Base-by-base conservation (phyloP, 2,113 vertebrate genomes). In the Callorhinus ursinus region DNA sequence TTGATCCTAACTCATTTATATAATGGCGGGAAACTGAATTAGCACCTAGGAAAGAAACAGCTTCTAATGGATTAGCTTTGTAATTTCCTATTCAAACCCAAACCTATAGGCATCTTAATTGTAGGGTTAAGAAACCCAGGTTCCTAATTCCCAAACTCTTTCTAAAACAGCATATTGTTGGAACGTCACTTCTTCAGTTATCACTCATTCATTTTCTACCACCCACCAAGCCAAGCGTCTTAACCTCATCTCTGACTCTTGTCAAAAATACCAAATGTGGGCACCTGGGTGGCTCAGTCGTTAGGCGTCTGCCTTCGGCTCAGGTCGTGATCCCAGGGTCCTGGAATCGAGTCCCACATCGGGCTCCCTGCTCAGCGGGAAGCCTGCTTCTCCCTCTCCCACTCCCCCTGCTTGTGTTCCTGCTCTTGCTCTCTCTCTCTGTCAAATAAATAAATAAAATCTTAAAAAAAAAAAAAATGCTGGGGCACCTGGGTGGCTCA, bases 1-100 rank as follows among this genome's bases (percentile, higher is more conserved):
- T 46, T 39, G 86, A 95, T 63, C 90, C 24, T 77, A 81, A 86
- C 10, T 86, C n/a, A 76, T 77, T 69, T 36, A 96, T 65, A n/a
- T 77, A 59, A 93, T 16, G 55, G 36, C 2, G 28, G 24, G 21
- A 93, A 82, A 92, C 31, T 46, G 72, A 91, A 91, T 33, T 74
- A 42, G 7, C 9, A 71, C 26, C 49, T 65, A 53, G 59, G 21
- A 93, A 93, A 95, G 31, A 90, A 67, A 96, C 15, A 57, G 55
- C n/a, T 46, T 90, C 31, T 67, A 51, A 63, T 4, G 14, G 71
- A 65, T 80, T 82, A n/a, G 33, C 22, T 93, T 90, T 87, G 42
- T 51, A 80, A 63, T 28, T 7, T 87, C 42, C 46, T 18, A 67
- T 84, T 84, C n/a, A 91, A 82, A 67, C 11, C 55, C 28, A 93